Percentiles rank a stretch among this genome's conserved stretches.
phyloP scores from a whole-genome alignment of 2,797 vertebrate species.

The Pyrocephalus nanus region DNA sequence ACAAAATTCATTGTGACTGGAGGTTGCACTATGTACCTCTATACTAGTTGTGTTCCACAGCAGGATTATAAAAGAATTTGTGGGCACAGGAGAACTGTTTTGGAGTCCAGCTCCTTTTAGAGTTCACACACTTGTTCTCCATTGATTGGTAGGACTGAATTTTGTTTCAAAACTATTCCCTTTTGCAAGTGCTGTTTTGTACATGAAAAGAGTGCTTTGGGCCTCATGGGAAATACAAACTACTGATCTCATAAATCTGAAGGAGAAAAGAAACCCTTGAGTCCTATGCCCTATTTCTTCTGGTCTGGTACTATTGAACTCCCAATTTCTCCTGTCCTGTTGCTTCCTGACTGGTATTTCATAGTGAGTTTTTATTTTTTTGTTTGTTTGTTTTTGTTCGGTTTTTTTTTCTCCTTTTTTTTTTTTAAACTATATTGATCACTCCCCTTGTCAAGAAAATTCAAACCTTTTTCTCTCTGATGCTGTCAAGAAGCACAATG shows the following conservation, averaged over 20 bases:
- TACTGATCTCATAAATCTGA: not conserved
- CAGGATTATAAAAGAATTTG: not conserved
- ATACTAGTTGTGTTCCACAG: not conserved
- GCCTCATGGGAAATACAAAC: not conserved
- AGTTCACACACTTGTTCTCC: not conserved
- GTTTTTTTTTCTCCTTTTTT: too few species aligned
- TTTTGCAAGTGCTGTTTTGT: not conserved
- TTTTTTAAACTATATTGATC: fast-evolving
- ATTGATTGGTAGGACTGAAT: not conserved
- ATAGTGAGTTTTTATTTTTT: fast-evolving
- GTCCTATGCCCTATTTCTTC: not conserved
- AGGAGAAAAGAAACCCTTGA: not conserved
- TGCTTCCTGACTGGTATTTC: not conserved
- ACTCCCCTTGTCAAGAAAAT: not conserved
- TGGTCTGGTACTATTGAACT: not conserved
- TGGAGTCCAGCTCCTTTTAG: not conserved
- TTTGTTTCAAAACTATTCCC: not conserved
- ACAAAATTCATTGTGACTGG: not conserved
- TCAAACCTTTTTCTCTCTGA: not conserved
- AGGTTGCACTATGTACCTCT: fast-evolving
- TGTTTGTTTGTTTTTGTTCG: fast-evolving
- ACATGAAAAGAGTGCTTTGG: not conserved
- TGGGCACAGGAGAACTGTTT: not conserved
- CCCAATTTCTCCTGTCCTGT: not conserved
- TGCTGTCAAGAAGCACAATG: not conserved